phyloP scores from a whole-genome alignment of 1,140 invertebrate species.

The Sinonovacula constricta region DNA sequence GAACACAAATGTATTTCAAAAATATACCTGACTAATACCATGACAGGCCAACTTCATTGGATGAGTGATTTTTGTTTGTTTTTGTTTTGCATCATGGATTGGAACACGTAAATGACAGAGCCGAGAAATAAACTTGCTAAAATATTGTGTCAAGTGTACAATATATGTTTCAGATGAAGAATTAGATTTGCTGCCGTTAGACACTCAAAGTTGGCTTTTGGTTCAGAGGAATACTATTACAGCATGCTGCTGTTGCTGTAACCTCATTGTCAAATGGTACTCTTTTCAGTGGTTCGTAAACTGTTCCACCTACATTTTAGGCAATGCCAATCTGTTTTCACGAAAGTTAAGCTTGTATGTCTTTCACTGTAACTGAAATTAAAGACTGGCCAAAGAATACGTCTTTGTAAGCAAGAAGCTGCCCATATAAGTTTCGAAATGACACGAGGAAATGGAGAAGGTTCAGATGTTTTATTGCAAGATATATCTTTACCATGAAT shows the following conservation, averaged over 20 bases:
- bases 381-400: slow-evolving; percentile 48
- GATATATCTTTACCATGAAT: no score
- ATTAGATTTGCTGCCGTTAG: slow-evolving; percentile 32
- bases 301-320: no score
- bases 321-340: slow-evolving; percentile 31
- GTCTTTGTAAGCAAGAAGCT: slow-evolving; percentile 21
- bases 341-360: slow-evolving; percentile 16
- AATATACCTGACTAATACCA: slow-evolving; percentile 48
- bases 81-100: slow-evolving; percentile 51
- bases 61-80: slow-evolving; percentile 8
- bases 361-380: slow-evolving; percentile 27
- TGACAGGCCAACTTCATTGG: slow-evolving; percentile 20
- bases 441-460: no score
- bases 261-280: slow-evolving; percentile 41
- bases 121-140: slow-evolving; percentile 25
- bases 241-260: slow-evolving; percentile 47
- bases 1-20: slow-evolving; percentile 39
- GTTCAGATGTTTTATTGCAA: no score
- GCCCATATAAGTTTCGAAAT: slow-evolving; percentile 3
- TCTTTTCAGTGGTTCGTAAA: slow-evolving; percentile 2
- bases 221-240: slow-evolving; percentile 58
- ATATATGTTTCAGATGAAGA: slow-evolving; percentile 28
- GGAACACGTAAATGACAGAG: slow-evolving; percentile 25
- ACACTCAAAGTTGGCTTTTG: slow-evolving; percentile 43
- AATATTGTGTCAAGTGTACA: slow-evolving; percentile 2